These are phyloP conservation scores for Stenoptilia bipunctidactyla DNA, from an alignment of 2,888 invertebrate genomes.

Conservation along the genomic window DNA sequence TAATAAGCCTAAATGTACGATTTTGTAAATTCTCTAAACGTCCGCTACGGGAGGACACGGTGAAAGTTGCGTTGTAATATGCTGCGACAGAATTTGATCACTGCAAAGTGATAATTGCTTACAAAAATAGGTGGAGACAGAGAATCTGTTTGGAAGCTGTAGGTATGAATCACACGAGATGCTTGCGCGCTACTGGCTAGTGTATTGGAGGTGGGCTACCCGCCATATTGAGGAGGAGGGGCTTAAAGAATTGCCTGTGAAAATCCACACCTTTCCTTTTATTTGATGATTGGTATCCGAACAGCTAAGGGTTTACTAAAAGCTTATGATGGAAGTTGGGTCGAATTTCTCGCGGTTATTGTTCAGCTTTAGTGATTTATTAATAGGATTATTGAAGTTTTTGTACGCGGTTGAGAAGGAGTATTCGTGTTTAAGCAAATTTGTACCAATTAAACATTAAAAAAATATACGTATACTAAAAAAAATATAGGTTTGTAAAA, in stretches of 20 bases:
- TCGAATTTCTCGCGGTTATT: slow-evolving; percentile 55
- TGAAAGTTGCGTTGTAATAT: slow-evolving; percentile 16
- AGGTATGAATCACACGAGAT: slow-evolving; percentile 49
- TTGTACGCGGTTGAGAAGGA: slow-evolving; percentile 8
- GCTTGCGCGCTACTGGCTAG: slow-evolving; percentile 54
- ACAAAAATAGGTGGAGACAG: slow-evolving; percentile 63
- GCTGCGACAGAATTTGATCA: neutral
- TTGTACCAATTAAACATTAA: too few relatives aligned
- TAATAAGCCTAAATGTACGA: too few relatives aligned
- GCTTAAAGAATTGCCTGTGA: slow-evolving; percentile 54
- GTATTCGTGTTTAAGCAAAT: neutral
- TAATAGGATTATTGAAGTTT: slow-evolving; percentile 44
- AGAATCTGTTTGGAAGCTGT: slow-evolving; percentile 35
- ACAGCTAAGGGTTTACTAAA: slow-evolving; percentile 62
- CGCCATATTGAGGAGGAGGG: slow-evolving; percentile 66
- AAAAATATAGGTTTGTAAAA: too few relatives aligned
- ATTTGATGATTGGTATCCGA: slow-evolving; percentile 48
- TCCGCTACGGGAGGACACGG: slow-evolving; percentile 6
- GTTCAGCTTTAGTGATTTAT: slow-evolving; percentile 59
- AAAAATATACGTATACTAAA: too few relatives aligned
- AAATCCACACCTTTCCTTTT: slow-evolving; percentile 70
- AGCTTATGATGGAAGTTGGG: slow-evolving; percentile 60
- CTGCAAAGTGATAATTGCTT: slow-evolving; percentile 56
- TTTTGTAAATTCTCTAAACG: neutral
- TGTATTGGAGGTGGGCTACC: slow-evolving; percentile 41